Evolutionary conservation across 2,888 invertebrate species (phyloP).

Genomic region (Mythimna pallens): DNA sequence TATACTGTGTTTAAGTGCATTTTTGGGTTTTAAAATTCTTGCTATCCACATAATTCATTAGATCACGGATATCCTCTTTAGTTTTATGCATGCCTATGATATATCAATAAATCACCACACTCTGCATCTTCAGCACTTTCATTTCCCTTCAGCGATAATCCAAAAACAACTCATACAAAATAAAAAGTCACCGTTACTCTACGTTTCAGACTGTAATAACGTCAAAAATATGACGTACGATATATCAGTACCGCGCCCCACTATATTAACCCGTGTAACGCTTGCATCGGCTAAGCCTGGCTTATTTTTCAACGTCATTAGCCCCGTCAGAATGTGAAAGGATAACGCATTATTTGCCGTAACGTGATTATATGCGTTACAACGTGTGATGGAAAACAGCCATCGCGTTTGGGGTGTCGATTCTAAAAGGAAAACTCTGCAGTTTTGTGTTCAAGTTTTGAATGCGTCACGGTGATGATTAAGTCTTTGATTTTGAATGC

Average conservation of each 20-base stretch:
- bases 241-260: slow-evolving; percentile 73
- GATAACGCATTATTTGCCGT: slow-evolving; percentile 74
- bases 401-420: slow-evolving; percentile 51
- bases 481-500: background rate
- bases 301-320: slow-evolving; percentile 79
- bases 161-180: slow-evolving; percentile 58
- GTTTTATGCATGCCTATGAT: background rate
- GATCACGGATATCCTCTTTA: background rate
- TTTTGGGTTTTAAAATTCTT: background rate
- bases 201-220: slow-evolving; percentile 66
- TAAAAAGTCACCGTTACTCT: slow-evolving; percentile 72
- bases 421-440: slow-evolving; percentile 52
- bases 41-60: background rate
- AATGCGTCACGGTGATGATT: slow-evolving; percentile 32
- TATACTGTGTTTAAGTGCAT: too few species aligned
- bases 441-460: slow-evolving; percentile 22
- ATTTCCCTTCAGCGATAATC: slow-evolving; percentile 41
- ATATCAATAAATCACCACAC: slow-evolving; percentile 33
- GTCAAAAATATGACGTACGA: slow-evolving; percentile 72
- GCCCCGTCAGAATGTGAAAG: slow-evolving; percentile 74
- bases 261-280: slow-evolving; percentile 68
- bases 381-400: slow-evolving; percentile 63
- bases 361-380: slow-evolving; percentile 69
- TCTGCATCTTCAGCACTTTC: slow-evolving; percentile 45
- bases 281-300: slow-evolving; percentile 75